Evolutionary conservation across 2,113 vertebrate genomes (phyloP).

Genomic region (Aplodontia rufa): DNA sequence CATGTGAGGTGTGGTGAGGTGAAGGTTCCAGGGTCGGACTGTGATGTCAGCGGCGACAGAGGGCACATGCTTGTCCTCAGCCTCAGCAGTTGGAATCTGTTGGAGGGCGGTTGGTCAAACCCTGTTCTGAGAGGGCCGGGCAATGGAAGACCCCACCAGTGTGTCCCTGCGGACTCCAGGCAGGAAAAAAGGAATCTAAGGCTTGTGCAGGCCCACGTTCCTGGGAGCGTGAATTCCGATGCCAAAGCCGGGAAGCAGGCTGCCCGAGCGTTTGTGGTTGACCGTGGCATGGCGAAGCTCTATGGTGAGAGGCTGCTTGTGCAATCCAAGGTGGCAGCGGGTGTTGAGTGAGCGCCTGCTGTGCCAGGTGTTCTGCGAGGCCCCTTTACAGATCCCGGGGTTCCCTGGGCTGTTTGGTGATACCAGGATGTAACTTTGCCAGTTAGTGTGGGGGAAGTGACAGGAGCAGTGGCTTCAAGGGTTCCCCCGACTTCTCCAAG

Average conservation of each 20-base stretch:
- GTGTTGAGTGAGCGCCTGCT: accelerated
- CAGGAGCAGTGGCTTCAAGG: no score
- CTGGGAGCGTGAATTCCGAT: background rate
- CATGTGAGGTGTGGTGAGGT: accelerated
- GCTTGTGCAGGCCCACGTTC: background rate
- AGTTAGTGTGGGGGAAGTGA: background rate
- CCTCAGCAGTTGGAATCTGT: conserved; percentile 66
- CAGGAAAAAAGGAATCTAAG: background rate
- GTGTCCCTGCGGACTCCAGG: background rate
- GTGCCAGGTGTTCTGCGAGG: background rate
- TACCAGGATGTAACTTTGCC: accelerated
- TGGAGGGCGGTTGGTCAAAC: conserved; percentile 47
- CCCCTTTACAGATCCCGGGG: no score
- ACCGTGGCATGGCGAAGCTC: background rate
- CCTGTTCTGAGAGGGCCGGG: background rate
- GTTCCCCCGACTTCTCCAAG: background rate
- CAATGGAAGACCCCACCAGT: accelerated
- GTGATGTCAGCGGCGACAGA: background rate
- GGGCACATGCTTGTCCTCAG: background rate
- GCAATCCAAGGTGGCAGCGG: accelerated
- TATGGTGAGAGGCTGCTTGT: conserved; percentile 47
- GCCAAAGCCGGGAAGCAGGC: background rate
- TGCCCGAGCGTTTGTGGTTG: background rate
- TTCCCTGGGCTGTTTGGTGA: no score
- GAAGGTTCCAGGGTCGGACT: background rate